Evolutionary conservation across 2,113 vertebrate genomes (phyloP).

Genomic region (Tiliqua scincoides): DNA sequence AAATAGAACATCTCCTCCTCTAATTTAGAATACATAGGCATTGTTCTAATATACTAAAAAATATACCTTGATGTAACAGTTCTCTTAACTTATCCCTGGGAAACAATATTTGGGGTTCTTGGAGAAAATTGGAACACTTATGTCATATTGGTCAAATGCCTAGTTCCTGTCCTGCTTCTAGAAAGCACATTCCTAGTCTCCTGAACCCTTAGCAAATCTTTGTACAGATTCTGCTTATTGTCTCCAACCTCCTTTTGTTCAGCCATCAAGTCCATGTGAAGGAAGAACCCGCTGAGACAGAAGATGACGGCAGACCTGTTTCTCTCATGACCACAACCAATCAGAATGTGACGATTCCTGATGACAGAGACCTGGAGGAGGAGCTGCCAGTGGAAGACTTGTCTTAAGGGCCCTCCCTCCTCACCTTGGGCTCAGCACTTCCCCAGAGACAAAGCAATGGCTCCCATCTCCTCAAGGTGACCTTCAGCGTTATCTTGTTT

Average conservation of each 20-base stretch:
- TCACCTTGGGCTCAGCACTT: constrained; percentile 59
- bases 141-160: background rate
- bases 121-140: background rate
- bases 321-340: constrained; percentile 85
- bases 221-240: background rate
- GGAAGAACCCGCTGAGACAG: constrained; percentile 93
- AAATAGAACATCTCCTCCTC: too few relatives aligned
- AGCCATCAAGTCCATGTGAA: constrained; percentile 97
- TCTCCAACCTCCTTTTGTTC: background rate
- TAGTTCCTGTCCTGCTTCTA: background rate
- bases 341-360: constrained; percentile 87
- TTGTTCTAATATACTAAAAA: too few relatives aligned
- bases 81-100: too few relatives aligned
- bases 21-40: too few relatives aligned
- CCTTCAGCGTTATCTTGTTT: constrained; percentile 56
- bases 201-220: background rate
- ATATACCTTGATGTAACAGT: too few relatives aligned
- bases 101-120: background rate
- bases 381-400: constrained; percentile 94
- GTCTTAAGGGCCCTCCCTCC: constrained; percentile 84
- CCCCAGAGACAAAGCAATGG: constrained; percentile 54
- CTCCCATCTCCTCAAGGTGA: constrained; percentile 70
- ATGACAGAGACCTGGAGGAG: constrained; percentile 94
- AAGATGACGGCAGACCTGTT: constrained; percentile 89
- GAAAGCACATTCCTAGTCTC: background rate